Percentiles rank a stretch among this genome's conserved stretches.
Evolutionary conservation across 2,797 vertebrate genomes (phyloP).

Genomic region (Amblyraja radiata): DNA sequence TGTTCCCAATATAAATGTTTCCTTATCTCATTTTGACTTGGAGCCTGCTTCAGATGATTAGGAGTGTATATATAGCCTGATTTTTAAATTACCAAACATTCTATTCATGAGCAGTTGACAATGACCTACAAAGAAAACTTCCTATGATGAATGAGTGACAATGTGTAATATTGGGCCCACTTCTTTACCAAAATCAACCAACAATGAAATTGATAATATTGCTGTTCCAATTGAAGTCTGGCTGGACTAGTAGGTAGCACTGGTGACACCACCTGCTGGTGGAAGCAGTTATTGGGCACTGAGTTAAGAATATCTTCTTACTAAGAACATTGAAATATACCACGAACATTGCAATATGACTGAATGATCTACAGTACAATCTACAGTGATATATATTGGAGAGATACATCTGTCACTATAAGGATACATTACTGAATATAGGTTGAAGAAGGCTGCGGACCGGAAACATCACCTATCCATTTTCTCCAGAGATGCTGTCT

Average conservation of each 20-base stretch:
- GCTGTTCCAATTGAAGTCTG: not conserved
- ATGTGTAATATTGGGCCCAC: not conserved
- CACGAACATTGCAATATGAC: not conserved
- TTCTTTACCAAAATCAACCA: not conserved
- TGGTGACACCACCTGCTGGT: not conserved
- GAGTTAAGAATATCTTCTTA: not conserved
- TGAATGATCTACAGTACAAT: not conserved
- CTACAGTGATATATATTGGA: not conserved
- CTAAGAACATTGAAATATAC: not conserved
- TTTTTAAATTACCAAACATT: not conserved
- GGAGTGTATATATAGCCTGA: not conserved
- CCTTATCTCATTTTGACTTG: not conserved
- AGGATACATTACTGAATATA: too few species aligned
- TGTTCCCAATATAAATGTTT: not conserved
- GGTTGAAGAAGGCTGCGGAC: too few species aligned
- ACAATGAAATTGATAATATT: not conserved
- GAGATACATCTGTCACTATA: not conserved
- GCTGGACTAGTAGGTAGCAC: not conserved
- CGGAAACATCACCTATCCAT: too few species aligned
- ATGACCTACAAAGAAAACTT: not conserved
- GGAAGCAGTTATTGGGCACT: not conserved
- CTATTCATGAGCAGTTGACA: not conserved
- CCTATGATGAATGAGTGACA: not conserved
- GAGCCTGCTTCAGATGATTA: not conserved
- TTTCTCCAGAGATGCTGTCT: too few species aligned